phyloP scores from a whole-genome alignment of 2,888 invertebrate species.

The Drosophila tanythrix region DNA sequence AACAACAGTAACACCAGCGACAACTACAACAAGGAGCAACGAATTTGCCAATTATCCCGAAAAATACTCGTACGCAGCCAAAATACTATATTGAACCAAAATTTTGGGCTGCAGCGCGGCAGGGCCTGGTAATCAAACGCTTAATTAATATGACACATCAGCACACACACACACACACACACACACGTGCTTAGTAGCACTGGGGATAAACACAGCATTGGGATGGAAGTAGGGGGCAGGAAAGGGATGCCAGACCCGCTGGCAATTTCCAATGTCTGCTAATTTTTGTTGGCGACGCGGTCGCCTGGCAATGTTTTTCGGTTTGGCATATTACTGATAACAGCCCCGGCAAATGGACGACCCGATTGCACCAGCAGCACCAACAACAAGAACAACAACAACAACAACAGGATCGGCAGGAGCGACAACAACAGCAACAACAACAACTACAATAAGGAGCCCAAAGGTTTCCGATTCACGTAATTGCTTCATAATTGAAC shows the following conservation, averaged over 20 bases:
- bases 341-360: slow-evolving; percentile 52
- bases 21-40: slow-evolving; percentile 5
- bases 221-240: not conserved
- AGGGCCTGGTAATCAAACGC: slow-evolving; percentile 71
- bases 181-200: not conserved
- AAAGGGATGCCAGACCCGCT: slow-evolving; percentile 20
- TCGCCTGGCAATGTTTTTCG: slow-evolving; percentile 66
- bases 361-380: slow-evolving; percentile 11
- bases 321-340: slow-evolving; percentile 75
- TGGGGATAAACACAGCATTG: not conserved
- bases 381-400: slow-evolving; percentile 12
- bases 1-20: slow-evolving; percentile 1
- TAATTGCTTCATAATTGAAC: slow-evolving; percentile 79
- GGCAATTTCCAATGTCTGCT: slow-evolving; percentile 54
- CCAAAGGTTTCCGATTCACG: slow-evolving; percentile 56
- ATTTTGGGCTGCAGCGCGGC: slow-evolving; percentile 22
- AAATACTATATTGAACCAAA: slow-evolving; percentile 44
- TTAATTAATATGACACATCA: slow-evolving; percentile 75
- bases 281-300: slow-evolving; percentile 66
- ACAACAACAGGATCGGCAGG: slow-evolving; percentile 20
- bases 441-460: slow-evolving; percentile 30
- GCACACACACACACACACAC: slow-evolving; percentile 36
- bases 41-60: slow-evolving; percentile 13
- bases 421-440: slow-evolving; percentile 17
- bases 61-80: slow-evolving; percentile 22